Evolutionary conservation across 2,888 invertebrate genomes (phyloP).

Genomic region (Cylindroiulus punctatus): DNA sequence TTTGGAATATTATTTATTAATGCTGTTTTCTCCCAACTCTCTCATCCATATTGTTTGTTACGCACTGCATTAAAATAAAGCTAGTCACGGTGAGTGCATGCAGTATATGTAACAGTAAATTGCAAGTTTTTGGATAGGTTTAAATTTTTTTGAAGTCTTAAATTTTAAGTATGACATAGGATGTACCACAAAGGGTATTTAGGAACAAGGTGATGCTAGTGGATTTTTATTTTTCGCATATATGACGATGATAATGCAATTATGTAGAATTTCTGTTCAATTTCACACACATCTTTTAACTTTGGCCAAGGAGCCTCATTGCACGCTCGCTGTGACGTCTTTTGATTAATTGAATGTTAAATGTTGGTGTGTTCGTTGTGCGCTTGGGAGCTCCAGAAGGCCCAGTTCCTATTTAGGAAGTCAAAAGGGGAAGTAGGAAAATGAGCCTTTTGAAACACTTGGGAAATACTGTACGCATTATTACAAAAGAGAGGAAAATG

Average conservation of each 20-base stretch:
- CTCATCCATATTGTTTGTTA: neutral
- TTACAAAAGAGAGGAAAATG: neutral
- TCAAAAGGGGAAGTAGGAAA: neutral
- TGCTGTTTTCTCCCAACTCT: neutral
- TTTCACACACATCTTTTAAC: neutral
- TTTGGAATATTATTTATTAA: slow-evolving; percentile 4
- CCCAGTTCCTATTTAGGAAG: neutral
- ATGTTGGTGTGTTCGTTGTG: neutral
- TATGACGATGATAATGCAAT: neutral
- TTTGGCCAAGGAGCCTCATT: neutral
- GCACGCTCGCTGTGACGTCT: neutral
- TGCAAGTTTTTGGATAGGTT: too few relatives aligned
- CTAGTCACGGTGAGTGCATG: too few relatives aligned
- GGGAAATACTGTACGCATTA: neutral
- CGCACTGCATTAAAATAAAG: neutral
- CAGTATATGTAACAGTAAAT: too few relatives aligned
- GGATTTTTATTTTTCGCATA: neutral
- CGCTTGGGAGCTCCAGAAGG: neutral
- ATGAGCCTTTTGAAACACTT: neutral
- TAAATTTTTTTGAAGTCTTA: too few relatives aligned
- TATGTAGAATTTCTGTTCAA: neutral
- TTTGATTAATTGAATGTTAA: slow-evolving; percentile 3
- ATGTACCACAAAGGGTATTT: too few relatives aligned
- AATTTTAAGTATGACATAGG: too few relatives aligned
- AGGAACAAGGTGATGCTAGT: too few relatives aligned